Conservation (phyloP, 2,113 vertebrate genomes). For the Marmota monax region DNA sequence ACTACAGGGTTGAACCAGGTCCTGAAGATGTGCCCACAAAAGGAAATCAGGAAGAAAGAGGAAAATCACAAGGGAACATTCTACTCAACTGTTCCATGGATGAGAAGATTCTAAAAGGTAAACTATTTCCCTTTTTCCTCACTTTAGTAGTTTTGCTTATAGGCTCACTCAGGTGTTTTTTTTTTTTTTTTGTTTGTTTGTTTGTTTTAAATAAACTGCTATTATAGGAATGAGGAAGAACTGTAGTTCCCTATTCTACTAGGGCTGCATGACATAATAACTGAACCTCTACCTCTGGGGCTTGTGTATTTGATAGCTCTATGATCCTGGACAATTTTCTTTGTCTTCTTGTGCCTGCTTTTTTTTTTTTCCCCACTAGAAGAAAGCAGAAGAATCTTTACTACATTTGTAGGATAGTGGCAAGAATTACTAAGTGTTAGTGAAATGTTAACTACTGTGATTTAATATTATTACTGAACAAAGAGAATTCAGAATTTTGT, state of each 20-base stretch:
- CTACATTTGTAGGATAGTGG: background rate
- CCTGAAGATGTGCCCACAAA: background rate
- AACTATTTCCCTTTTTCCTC: background rate
- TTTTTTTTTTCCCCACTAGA: background rate
- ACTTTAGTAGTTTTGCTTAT: background rate
- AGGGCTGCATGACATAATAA: background rate
- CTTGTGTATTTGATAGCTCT: background rate
- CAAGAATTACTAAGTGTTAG: background rate
- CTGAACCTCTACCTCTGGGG: background rate
- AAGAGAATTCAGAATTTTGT: background rate
- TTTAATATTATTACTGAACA: slow-evolving; percentile 5
- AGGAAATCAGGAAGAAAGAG: slow-evolving; percentile 46
- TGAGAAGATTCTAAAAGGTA: slow-evolving; percentile 83
- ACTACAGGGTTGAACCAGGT: background rate
- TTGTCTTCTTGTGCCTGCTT: background rate
- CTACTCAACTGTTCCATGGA: background rate
- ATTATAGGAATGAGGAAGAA: background rate
- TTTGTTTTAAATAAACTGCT: background rate
- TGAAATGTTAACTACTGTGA: background rate
- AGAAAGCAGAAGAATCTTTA: background rate
- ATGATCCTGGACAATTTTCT: background rate
- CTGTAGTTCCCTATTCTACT: background rate
- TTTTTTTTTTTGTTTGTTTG: background rate
- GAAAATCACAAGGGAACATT: background rate
- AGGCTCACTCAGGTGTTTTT: background rate